Conservation (phyloP, 2,113 vertebrate species). For the Megaceryle torquata region DNA sequence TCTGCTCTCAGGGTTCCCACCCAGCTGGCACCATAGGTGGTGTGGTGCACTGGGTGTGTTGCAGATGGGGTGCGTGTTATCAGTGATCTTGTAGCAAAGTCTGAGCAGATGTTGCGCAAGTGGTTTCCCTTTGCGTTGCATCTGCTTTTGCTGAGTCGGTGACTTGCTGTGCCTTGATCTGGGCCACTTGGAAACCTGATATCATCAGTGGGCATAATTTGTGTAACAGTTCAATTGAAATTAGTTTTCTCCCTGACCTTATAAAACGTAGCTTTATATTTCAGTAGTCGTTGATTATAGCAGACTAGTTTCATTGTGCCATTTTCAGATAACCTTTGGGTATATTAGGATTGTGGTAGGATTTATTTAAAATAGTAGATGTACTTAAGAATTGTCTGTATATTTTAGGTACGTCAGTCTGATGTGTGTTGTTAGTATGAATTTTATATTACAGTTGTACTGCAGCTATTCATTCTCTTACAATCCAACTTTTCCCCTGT, state of each 20-base stretch:
- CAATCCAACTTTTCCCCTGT: background rate
- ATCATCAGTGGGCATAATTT: background rate
- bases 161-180: background rate
- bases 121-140: background rate
- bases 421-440: background rate
- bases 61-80: background rate
- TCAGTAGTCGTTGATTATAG: background rate
- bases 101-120: background rate
- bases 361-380: background rate
- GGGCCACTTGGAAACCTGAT: background rate
- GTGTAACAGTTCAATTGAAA: background rate
- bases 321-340: too few relatives aligned
- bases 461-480: background rate
- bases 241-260: background rate
- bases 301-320: background rate
- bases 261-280: background rate
- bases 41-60: background rate
- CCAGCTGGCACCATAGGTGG: fast-evolving
- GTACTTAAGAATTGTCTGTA: background rate
- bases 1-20: fast-evolving
- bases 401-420: background rate
- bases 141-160: background rate
- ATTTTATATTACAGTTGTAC: background rate
- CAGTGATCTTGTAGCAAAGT: background rate
- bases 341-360: background rate